These are phyloP conservation scores for Platyura marginata DNA, from an alignment of 1,140 invertebrate species.

Conservation along the genomic window DNA sequence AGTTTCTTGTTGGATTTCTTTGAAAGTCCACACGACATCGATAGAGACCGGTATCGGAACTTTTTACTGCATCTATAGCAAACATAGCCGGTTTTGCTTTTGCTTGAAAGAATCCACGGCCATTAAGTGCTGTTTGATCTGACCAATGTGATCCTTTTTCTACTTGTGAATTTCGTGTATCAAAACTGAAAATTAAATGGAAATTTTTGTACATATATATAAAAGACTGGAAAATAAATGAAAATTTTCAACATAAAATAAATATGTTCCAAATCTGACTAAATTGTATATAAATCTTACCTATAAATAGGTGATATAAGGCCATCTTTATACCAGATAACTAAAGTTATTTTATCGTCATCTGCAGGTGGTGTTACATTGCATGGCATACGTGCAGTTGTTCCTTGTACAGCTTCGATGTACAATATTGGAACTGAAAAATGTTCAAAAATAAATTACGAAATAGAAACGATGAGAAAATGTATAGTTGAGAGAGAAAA, in stretches of 20 bases:
- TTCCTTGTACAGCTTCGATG: constrained; percentile 38
- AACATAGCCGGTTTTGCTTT: constrained; percentile 31
- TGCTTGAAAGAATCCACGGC: constrained; percentile 35
- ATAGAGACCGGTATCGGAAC: constrained; percentile 44
- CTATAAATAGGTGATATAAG: constrained; percentile 46
- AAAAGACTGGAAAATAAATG: too few relatives aligned
- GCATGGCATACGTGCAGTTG: constrained; percentile 43
- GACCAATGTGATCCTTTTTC: constrained; percentile 41
- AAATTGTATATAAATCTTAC: constrained; percentile 26
- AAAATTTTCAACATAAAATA: too few relatives aligned
- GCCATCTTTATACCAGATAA: constrained; percentile 53
- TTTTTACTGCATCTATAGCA: constrained; percentile 36
- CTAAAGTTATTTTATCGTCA: constrained; percentile 44
- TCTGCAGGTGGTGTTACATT: constrained; percentile 39
- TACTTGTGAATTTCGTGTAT: constrained; percentile 29
- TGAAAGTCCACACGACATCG: constrained; percentile 55
- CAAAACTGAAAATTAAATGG: constrained; percentile 30
- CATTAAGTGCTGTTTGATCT: constrained; percentile 30
- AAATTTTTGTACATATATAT: constrained; percentile 3
- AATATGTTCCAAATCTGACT: too few relatives aligned
- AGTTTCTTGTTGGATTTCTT: constrained; percentile 46
- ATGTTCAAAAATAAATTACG: too few relatives aligned
- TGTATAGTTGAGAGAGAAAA: too few relatives aligned
- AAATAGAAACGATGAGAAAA: too few relatives aligned
- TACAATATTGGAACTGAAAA: not conserved